These are phyloP conservation scores for Incurvaria masculella DNA, from an alignment of 2,888 invertebrate species.

Conservation along the genomic window DNA sequence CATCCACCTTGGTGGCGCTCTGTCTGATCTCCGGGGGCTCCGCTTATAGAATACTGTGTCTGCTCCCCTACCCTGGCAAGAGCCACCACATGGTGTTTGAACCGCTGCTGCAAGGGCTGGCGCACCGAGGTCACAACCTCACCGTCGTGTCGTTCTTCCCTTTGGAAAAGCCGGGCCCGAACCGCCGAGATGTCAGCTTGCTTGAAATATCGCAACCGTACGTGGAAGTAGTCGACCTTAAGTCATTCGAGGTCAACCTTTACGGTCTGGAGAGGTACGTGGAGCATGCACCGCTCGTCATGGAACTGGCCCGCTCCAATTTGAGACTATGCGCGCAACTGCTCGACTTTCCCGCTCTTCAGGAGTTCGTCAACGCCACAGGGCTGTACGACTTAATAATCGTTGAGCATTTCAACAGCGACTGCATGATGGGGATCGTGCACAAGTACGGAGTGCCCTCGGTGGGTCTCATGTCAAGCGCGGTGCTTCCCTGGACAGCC, in stretches of 20 bases:
- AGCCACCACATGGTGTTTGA: constrained; percentile 50
- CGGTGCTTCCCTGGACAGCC: constrained; percentile 35
- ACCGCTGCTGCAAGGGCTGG: constrained; percentile 38
- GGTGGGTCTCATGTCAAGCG: constrained; percentile 35
- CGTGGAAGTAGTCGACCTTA: constrained; percentile 26
- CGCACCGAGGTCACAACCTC: constrained; percentile 37
- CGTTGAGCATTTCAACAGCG: constrained; percentile 46
- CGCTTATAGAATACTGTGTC: constrained; percentile 28
- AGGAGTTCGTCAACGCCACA: constrained; percentile 25
- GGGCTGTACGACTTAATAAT: constrained; percentile 45
- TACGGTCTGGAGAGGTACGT: constrained; percentile 19
- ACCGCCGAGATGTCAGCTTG: constrained; percentile 27
- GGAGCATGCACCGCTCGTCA: constrained; percentile 18
- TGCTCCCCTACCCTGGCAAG: constrained; percentile 43
- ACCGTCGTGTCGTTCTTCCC: constrained; percentile 49
- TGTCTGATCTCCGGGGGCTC: not conserved
- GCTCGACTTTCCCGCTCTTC: constrained; percentile 25
- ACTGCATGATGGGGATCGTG: constrained; percentile 43
- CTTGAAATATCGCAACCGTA: constrained; percentile 21
- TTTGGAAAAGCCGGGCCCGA: constrained; percentile 14
- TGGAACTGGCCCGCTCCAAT: constrained; percentile 20
- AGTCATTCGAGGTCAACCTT: constrained; percentile 19
- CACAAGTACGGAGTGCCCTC: constrained; percentile 37
- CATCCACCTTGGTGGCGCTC: not conserved
- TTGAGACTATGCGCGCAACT: constrained; percentile 25